Conservation (phyloP, 1,140 invertebrate genomes). For the Anagrus nilaparvatae region DNA sequence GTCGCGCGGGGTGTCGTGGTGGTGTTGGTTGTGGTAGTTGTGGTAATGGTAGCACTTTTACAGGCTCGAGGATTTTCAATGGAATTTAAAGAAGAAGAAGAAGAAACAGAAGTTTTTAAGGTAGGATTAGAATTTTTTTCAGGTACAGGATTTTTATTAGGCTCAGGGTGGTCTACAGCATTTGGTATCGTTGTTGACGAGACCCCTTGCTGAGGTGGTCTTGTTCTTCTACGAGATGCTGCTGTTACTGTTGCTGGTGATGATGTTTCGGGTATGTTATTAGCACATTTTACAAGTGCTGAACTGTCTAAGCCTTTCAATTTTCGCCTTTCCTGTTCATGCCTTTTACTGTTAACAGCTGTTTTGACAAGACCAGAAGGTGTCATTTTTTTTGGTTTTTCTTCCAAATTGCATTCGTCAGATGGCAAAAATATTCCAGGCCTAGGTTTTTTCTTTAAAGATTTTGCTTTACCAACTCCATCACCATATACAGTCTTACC, state of each 20-base stretch:
- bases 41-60: constrained; percentile 40
- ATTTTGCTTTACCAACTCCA: no score
- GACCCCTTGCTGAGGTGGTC: constrained; percentile 10
- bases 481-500: no score
- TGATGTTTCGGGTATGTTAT: neutral
- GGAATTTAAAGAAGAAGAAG: constrained; percentile 15
- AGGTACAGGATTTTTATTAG: neutral
- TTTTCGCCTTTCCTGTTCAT: constrained; percentile 41
- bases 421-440: constrained; percentile 32
- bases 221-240: constrained; percentile 11
- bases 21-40: constrained; percentile 41
- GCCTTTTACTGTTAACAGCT: constrained; percentile 51
- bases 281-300: constrained; percentile 31
- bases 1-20: constrained; percentile 44
- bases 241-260: constrained; percentile 15
- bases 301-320: constrained; percentile 30
- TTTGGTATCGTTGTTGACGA: neutral
- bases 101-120: constrained; percentile 1
- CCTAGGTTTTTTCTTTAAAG: constrained; percentile 24
- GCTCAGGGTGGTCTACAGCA: neutral
- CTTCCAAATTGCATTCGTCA: constrained; percentile 21
- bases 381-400: constrained; percentile 41
- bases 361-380: constrained; percentile 56
- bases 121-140: neutral
- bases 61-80: constrained; percentile 35